Evolutionary conservation across 2,888 invertebrate species (phyloP).

Genomic region (Acanthopleura granulata): DNA sequence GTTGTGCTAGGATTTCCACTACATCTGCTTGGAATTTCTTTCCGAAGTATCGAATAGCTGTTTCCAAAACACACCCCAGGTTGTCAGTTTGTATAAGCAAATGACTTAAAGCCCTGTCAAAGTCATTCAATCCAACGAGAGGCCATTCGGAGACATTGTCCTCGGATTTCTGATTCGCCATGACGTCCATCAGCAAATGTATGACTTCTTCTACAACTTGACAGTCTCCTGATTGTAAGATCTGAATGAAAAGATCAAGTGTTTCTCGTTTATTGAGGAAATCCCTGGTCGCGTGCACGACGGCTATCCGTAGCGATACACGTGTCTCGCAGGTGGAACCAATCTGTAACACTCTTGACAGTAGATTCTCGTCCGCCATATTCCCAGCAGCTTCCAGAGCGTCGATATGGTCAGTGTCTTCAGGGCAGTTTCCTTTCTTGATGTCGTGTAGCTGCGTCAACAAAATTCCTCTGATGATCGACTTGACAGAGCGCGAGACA

Average conservation of each 20-base stretch:
- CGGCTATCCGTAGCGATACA: not conserved
- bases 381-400: slow-evolving; percentile 3
- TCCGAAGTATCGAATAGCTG: not conserved
- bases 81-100: not conserved
- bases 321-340: not conserved
- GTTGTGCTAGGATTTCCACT: too few relatives aligned
- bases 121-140: not conserved
- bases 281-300: not conserved
- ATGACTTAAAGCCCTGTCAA: not conserved
- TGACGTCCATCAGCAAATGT: not conserved
- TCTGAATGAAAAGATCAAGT: not conserved
- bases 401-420: not conserved
- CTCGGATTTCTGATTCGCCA: not conserved
- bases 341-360: not conserved
- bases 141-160: not conserved
- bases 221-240: not conserved
- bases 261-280: not conserved
- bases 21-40: not conserved
- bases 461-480: not conserved
- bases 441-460: not conserved
- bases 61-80: not conserved
- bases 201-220: not conserved
- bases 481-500: not conserved
- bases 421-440: not conserved
- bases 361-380: not conserved